phyloP scores from a whole-genome alignment of 1,140 invertebrate species.

The Hestina assimilis region DNA sequence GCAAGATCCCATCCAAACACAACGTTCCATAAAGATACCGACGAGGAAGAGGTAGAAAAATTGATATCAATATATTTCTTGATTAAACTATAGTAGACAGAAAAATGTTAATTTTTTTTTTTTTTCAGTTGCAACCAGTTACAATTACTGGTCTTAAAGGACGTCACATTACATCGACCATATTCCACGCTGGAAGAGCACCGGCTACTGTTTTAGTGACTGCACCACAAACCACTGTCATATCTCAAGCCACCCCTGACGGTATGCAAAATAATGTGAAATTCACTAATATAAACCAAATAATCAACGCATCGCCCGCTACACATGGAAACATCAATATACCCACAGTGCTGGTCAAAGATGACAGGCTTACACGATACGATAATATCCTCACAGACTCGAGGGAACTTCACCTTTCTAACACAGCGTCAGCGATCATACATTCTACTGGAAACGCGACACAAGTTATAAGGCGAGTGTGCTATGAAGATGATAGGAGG shows the following conservation, averaged over 20 bases:
- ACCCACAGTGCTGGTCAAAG: slow-evolving; percentile 56
- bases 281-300: slow-evolving; percentile 52
- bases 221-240: slow-evolving; percentile 61
- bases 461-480: slow-evolving; percentile 62
- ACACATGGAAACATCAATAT: slow-evolving; percentile 40
- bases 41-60: slow-evolving; percentile 49
- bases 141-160: slow-evolving; percentile 58
- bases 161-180: slow-evolving; percentile 67
- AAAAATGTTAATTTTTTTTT: neutral
- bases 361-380: slow-evolving; percentile 51
- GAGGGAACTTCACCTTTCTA: slow-evolving; percentile 55
- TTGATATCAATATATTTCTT: neutral
- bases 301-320: slow-evolving; percentile 42
- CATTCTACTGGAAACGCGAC: slow-evolving; percentile 58
- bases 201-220: slow-evolving; percentile 65
- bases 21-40: slow-evolving; percentile 71
- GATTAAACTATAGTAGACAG: no score
- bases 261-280: slow-evolving; percentile 39
- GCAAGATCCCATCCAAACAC: slow-evolving; percentile 73
- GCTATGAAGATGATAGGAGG: slow-evolving; percentile 58
- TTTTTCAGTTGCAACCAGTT: slow-evolving; percentile 61
- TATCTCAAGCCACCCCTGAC: slow-evolving; percentile 56
- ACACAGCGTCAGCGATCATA: slow-evolving; percentile 57
- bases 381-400: slow-evolving; percentile 58
- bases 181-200: slow-evolving; percentile 60